Percentiles rank a stretch among this genome's conserved stretches.
phyloP scores from a whole-genome alignment of 2,888 invertebrate genomes.

The Chloromyia formosa region DNA sequence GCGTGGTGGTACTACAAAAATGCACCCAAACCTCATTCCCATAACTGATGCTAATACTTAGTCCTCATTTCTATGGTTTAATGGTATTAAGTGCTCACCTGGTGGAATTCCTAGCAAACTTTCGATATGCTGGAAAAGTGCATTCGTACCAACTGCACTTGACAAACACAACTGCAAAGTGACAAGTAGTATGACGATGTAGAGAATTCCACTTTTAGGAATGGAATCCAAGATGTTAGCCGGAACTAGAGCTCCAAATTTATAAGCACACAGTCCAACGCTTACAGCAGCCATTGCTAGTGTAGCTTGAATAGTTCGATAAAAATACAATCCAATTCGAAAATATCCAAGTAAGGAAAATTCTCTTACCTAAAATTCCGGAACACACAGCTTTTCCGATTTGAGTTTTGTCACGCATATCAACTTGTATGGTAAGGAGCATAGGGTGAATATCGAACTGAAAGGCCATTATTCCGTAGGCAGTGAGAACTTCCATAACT shows the following conservation, averaged over 20 bases:
- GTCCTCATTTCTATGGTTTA: too few relatives aligned
- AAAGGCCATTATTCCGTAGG: slow-evolving; percentile 75
- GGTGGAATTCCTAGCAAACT: slow-evolving; percentile 77
- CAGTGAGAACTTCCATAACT: slow-evolving; percentile 67
- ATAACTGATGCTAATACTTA: too few relatives aligned
- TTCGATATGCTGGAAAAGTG: slow-evolving; percentile 84
- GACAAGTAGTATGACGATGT: slow-evolving; percentile 76
- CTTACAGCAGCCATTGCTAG: slow-evolving; percentile 73
- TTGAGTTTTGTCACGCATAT: slow-evolving; percentile 82
- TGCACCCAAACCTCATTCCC: too few relatives aligned
- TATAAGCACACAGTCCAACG: slow-evolving; percentile 69
- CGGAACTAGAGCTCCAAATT: slow-evolving; percentile 71
- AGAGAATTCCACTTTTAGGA: slow-evolving; percentile 71
- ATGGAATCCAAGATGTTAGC: slow-evolving; percentile 75
- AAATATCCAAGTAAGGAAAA: neutral
- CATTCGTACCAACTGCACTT: slow-evolving; percentile 79
- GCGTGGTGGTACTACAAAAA: too few relatives aligned
- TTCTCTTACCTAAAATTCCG: slow-evolving; percentile 72
- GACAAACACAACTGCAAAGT: slow-evolving; percentile 81
- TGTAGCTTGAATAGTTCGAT: slow-evolving; percentile 66
- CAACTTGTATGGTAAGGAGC: slow-evolving; percentile 89
- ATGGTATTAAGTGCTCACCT: too few relatives aligned
- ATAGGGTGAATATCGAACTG: slow-evolving; percentile 86
- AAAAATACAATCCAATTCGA: too few relatives aligned
- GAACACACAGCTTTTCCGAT: slow-evolving; percentile 76